Percentiles rank a stretch among this genome's conserved stretches.
Conservation (phyloP, 2,113 vertebrate species). For the Cebidichthys violaceus region DNA sequence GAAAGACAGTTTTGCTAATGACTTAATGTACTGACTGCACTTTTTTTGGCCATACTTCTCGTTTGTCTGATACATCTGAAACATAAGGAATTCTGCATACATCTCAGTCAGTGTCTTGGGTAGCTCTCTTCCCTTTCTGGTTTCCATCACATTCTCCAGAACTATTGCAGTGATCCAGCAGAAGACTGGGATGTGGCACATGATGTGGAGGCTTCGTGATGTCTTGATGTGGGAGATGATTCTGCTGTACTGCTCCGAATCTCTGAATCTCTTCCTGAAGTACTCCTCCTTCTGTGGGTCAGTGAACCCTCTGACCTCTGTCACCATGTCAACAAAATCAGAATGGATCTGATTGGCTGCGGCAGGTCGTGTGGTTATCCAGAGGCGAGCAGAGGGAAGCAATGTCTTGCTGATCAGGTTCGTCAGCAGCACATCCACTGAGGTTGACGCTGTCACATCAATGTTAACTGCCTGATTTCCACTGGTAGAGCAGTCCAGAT, state of each 20-base stretch:
- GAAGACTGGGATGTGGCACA: no score
- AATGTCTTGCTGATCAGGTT: no score
- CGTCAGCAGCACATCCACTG: neutral
- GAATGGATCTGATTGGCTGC: slow-evolving; percentile 9
- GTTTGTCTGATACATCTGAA: neutral
- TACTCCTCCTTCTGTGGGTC: neutral
- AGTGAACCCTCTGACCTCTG: neutral
- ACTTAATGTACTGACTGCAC: neutral
- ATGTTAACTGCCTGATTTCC: neutral
- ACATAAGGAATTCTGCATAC: no score
- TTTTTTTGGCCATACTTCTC: neutral
- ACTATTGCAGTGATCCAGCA: no score
- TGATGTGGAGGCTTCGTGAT: no score
- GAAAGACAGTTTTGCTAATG: no score
- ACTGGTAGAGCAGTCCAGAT: slow-evolving; percentile 14
- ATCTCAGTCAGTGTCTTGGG: no score
- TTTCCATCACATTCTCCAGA: no score
- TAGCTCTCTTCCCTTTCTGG: no score
- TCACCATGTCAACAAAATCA: neutral
- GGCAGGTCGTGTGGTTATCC: slow-evolving; percentile 6
- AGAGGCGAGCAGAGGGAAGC: slow-evolving; percentile 5
- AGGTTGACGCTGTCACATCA: neutral
- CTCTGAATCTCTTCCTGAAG: no score
- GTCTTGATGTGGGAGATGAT: no score
- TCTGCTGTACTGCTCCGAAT: no score